Percentiles rank a stretch among this genome's conserved stretches.
phyloP scores from a whole-genome alignment of 53 echinoderm and acorn worm species.

The Temnopleurus reevesii region DNA sequence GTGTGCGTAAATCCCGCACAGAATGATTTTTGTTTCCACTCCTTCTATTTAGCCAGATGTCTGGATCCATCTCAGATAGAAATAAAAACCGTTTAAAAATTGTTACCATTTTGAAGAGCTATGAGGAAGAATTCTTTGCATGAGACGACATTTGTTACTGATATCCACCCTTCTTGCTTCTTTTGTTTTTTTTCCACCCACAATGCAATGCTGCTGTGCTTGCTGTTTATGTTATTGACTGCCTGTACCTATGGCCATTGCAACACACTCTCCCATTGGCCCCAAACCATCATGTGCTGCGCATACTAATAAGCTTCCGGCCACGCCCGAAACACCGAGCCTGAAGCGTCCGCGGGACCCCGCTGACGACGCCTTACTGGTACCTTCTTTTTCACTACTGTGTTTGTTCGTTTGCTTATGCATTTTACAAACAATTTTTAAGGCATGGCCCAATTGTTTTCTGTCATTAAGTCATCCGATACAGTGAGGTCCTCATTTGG shows the following conservation, averaged over 20 bases:
- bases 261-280: constrained; percentile 99
- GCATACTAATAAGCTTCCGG: constrained; percentile 99
- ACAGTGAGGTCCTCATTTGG: not conserved
- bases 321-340: constrained; percentile 94
- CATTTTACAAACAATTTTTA: constrained; percentile 63
- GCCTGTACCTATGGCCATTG: constrained; percentile 96
- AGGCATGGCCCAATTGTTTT: constrained; percentile 60
- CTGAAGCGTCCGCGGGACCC: constrained; percentile 97
- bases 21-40: constrained; percentile 7
- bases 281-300: constrained; percentile 99
- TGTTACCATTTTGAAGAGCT: constrained; percentile 10
- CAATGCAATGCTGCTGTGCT: constrained; percentile 99
- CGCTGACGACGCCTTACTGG: constrained; percentile 95
- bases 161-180: constrained; percentile 94
- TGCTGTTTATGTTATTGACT: constrained; percentile 99
- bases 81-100: not conserved
- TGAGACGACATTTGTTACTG: constrained; percentile 82
- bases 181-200: constrained; percentile 99
- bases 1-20: constrained; percentile 35
- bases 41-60: constrained; percentile 25
- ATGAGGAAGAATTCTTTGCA: constrained; percentile 53
- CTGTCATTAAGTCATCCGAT: not conserved
- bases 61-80: not conserved
- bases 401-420: constrained; percentile 67
- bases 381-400: constrained; percentile 86